Conservation (phyloP, 2,113 vertebrate genomes). For the Eulacestoma nigropectus region DNA sequence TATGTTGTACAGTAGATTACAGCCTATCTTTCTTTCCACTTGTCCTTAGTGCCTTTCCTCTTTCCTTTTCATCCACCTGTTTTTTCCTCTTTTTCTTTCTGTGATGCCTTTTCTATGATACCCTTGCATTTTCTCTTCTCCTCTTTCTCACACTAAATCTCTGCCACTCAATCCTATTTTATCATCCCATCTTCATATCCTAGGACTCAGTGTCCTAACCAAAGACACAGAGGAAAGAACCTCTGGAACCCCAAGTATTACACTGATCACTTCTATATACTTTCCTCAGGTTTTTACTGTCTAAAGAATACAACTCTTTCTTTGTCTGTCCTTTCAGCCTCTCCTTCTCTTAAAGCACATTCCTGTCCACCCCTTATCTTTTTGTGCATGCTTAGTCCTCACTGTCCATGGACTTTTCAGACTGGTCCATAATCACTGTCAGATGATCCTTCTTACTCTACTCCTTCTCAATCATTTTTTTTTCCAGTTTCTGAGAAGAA, state of each 20-base stretch:
- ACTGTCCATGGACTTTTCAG: background rate
- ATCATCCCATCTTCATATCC: background rate
- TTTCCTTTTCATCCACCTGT: background rate
- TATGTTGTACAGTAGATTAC: background rate
- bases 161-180: background rate
- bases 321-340: background rate
- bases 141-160: background rate
- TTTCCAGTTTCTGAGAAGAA: background rate
- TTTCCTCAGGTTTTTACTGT: background rate
- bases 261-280: background rate
- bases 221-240: background rate
- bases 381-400: background rate
- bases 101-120: background rate
- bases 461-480: background rate
- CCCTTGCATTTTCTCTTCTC: background rate
- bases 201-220: background rate
- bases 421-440: background rate
- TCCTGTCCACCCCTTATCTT: background rate
- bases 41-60: background rate
- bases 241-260: background rate
- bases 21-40: slow-evolving; percentile 5
- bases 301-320: background rate
- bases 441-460: background rate
- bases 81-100: background rate
- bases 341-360: background rate